These are phyloP conservation scores for Acrocera orbiculus DNA, from an alignment of 2,888 invertebrate species.

Conservation along the genomic window DNA sequence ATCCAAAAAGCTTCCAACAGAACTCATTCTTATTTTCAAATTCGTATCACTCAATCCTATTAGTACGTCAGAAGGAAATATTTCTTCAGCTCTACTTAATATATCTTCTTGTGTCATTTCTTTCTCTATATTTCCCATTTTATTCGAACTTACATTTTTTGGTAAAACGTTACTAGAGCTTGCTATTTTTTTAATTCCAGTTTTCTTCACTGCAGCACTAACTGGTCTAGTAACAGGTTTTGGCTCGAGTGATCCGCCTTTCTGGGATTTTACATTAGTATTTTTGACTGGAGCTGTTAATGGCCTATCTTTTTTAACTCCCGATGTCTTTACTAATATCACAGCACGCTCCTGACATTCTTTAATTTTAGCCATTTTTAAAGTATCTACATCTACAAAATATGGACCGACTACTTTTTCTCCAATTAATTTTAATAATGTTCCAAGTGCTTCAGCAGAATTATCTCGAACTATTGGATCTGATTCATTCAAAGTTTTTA, in stretches of 20 bases:
- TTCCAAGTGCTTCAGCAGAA: conserved; percentile 84
- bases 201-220: conserved; percentile 19
- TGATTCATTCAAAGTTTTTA: conserved; percentile 44
- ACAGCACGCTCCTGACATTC: conserved; percentile 89
- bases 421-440: conserved; percentile 81
- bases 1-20: conserved; percentile 53
- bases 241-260: conserved; percentile 21
- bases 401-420: conserved; percentile 78
- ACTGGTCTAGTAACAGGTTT: conserved; percentile 24
- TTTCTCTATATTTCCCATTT: conserved; percentile 35
- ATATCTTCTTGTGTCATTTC: conserved; percentile 63
- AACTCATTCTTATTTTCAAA: conserved; percentile 68
- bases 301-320: conserved; percentile 38
- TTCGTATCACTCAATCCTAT: conserved; percentile 55
- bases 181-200: conserved; percentile 10
- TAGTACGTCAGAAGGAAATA: conserved; percentile 45
- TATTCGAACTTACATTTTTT: conserved; percentile 23
- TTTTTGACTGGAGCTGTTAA: conserved; percentile 21
- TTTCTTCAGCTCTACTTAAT: conserved; percentile 48
- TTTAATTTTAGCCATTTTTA: conserved; percentile 87
- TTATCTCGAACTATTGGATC: conserved; percentile 86
- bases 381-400: conserved; percentile 69
- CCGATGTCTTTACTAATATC: conserved; percentile 52
- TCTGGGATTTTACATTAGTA: conserved; percentile 20
- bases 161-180: conserved; percentile 14